Conservation (phyloP, 2,888 invertebrate species). For the Bombyx huttoni region DNA sequence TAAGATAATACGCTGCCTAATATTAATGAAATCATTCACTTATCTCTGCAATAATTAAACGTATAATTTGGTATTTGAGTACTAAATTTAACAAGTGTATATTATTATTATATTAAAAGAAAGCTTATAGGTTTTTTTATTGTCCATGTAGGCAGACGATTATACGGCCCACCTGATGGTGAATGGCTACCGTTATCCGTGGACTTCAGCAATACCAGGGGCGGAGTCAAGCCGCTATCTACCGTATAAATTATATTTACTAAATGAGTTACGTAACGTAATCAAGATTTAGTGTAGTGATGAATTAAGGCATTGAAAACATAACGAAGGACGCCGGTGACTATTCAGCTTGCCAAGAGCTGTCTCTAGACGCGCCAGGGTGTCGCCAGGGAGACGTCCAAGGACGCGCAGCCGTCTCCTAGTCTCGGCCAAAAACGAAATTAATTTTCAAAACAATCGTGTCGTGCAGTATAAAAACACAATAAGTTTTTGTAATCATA, state of each 20-base stretch:
- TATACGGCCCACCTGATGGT: too few species aligned
- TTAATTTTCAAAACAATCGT: neutral
- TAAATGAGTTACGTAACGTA: neutral
- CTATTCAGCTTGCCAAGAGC: neutral
- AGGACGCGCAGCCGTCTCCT: conserved; percentile 1
- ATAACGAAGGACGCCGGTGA: neutral
- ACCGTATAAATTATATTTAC: neutral
- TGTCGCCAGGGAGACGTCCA: conserved; percentile 3
- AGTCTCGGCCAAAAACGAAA: neutral
- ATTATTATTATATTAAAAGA: too few species aligned
- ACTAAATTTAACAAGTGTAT: too few species aligned
- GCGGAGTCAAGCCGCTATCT: too few species aligned
- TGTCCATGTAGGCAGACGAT: too few species aligned
- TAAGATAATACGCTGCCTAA: too few species aligned
- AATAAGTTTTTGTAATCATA: neutral
- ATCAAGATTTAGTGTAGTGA: neutral
- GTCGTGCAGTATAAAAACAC: neutral
- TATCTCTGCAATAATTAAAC: too few species aligned
- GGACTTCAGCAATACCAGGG: too few species aligned
- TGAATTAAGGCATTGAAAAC: neutral
- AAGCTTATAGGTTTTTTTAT: too few species aligned
- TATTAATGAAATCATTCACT: too few species aligned
- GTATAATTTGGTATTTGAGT: too few species aligned
- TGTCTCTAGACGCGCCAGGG: conserved; percentile 2
- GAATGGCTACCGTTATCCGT: too few species aligned